Evolutionary conservation across 2,113 vertebrate species (phyloP), one percentile per base, ranked within the genome.

Genomic region (Sphaerodactylus townsendi): DNA sequence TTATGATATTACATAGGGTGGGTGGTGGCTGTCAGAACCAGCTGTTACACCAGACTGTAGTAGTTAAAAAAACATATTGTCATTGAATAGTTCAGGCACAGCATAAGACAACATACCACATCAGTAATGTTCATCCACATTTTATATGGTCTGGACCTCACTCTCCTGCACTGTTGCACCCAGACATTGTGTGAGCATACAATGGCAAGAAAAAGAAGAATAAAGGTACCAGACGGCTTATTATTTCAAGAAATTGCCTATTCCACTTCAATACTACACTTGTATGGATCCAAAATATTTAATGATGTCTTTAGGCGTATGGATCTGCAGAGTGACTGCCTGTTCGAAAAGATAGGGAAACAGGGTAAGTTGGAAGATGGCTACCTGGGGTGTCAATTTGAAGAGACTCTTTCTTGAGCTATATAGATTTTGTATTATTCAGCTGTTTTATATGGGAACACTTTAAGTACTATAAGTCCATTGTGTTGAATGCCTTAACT

Each of bases 391-490:
- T 50, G 14, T 50, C 48, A 50, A 14, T 50, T 50, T 50, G 48
- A 50, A 50, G 48, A 50, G 48, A 50, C 25, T 7, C 14, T 89
- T 91, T 81, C 77, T 69, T 77, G 81, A 35, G 6, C 74, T 90
- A 66, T 44, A 85, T 37, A 85, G 35, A 19, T 39, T 88, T 87
- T 81, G 87, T 89, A n/a, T 64, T 44, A 50, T 50, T 50, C 48
- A 3, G 14, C 9, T 2, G 14, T 3, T 50, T 50, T 50, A 14
- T 50, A 13, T 50, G 48, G 13, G 48, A 14, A 6, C 48, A 13
- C 48, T 50, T 50, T 50, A 14, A 50, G 48, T 50, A 50, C 48
- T 50, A 13, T 50, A 46, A 46, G 10, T 46, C 44, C 10, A 46
- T 46, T 46, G 44, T 46, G 44, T 46, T 46, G 48, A 50, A 14